Evolutionary conservation across 2,113 vertebrate genomes (phyloP), one percentile per base, ranked within the genome.

Genomic region (Pitta sordida): DNA sequence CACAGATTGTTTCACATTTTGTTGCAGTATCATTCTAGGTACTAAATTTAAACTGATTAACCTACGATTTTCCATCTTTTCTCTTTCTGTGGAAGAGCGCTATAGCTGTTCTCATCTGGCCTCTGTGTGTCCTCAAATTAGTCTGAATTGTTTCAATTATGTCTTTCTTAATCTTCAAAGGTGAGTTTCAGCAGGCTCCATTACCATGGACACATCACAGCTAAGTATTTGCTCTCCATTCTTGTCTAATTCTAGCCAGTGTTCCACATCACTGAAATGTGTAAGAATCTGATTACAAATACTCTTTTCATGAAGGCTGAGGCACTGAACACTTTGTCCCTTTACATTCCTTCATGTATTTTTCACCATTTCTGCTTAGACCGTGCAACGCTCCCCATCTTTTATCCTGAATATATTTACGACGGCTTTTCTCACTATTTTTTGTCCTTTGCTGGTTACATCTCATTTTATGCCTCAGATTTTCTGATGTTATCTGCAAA

Each of bases 401-500:
- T 79, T 76, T 90, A 76, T 64, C 37, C 49, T 78, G 48, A 71
- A 53, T 65, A 13, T 69, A 64, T 73, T 81, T 89, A 44, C 64
- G 56, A 94, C 90, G 85, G 30, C 29, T 87, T 94, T 85, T 85
- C 62, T 85, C 36, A 22, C 32, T 90, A 62, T 85, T 93, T 90
- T 80, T 65, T 69, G 82, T 87, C 46, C 65, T 89, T 94, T 85
- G 62, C 49, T 85, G 30, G 24, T 73, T 87, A 37, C 36, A 60
- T 78, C 58, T 83, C 49, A 34, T 77, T 82, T 93, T 93, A 49
- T 79, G 32, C 39, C 53, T 93, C 46, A 73, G 53, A 87, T 79
- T 91, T 96, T 85, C 78, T 62, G 58, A 87, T 53, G 41, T 34
- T 88, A 76, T 93, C 85, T 93, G 44, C 32, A 88, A 82, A 90